Conservation (phyloP, 1,140 invertebrate genomes). For the Ips nitidus region DNA sequence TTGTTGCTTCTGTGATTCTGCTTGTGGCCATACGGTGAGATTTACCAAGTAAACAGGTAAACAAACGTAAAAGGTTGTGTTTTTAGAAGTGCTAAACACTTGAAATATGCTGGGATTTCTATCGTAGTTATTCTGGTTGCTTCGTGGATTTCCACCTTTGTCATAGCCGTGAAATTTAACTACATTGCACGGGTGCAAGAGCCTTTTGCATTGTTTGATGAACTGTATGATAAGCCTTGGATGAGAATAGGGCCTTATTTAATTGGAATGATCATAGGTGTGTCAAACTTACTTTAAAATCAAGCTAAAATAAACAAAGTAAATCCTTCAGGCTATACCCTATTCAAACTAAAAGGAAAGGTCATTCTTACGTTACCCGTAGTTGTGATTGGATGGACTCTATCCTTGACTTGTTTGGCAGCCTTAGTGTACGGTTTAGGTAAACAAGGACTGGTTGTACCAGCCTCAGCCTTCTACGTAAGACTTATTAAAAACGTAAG, state of each 20-base stretch:
- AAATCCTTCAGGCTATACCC: conserved; percentile 67
- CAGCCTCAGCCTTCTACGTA: conserved; percentile 67
- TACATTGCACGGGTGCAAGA: conserved; percentile 77
- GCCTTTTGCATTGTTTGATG: conserved; percentile 80
- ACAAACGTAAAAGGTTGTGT: no score
- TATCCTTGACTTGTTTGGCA: conserved; percentile 60
- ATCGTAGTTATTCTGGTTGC: conserved; percentile 63
- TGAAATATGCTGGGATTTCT: conserved; percentile 57
- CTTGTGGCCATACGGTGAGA: conserved; percentile 74
- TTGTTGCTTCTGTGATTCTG: conserved; percentile 71
- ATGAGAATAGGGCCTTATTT: conserved; percentile 78
- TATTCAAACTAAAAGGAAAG: conserved; percentile 70
- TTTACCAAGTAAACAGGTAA: conserved; percentile 1
- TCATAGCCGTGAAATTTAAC: conserved; percentile 72
- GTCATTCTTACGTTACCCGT: conserved; percentile 63
- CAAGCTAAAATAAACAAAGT: conserved; percentile 2
- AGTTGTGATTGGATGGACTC: conserved; percentile 62
- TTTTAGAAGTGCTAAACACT: conserved; percentile 39
- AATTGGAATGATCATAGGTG: conserved; percentile 70
- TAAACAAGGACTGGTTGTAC: conserved; percentile 65
- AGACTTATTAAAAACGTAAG: conserved; percentile 45
- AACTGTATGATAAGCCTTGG: conserved; percentile 84
- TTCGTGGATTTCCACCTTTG: conserved; percentile 74
- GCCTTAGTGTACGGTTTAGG: conserved; percentile 78
- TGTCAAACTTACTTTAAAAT: neutral